Evolutionary conservation across 2,113 vertebrate genomes (phyloP).

Genomic region (Cettia cetti): DNA sequence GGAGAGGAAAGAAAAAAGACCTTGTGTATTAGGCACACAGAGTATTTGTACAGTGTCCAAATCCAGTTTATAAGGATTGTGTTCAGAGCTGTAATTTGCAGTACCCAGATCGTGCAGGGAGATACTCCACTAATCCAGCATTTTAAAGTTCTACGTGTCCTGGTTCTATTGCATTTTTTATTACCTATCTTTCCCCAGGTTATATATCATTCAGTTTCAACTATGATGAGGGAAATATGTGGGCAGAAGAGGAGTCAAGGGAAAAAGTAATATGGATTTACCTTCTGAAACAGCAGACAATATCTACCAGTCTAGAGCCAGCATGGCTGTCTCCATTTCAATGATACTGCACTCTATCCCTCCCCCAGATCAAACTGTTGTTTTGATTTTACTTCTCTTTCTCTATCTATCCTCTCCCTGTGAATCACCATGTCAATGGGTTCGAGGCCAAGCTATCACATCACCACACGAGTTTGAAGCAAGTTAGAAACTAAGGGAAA

Average conservation of each 20-base stretch:
- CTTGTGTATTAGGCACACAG: not conserved
- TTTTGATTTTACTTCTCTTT: not conserved
- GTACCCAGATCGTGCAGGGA: not conserved
- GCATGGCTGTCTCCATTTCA: not conserved
- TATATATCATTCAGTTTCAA: conserved; percentile 33
- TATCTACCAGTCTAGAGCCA: not conserved
- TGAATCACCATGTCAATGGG: not conserved
- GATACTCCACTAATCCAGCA: not conserved
- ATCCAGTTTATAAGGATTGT: not conserved
- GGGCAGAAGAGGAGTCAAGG: not conserved
- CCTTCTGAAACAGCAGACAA: not conserved
- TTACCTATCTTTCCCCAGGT: not conserved
- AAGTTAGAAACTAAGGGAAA: not conserved
- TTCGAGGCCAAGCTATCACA: not conserved
- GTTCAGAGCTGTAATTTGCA: not conserved
- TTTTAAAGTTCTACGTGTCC: not conserved
- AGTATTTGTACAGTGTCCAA: not conserved
- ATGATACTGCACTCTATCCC: not conserved
- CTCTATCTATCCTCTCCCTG: not conserved
- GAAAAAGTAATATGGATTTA: conserved; percentile 3
- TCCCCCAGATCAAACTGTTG: not conserved
- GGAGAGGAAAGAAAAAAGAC: not conserved
- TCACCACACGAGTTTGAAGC: not conserved
- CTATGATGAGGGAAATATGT: not conserved
- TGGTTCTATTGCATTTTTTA: not conserved